These are phyloP conservation scores for Geopemphigus sp. DNA, from an alignment of 1,140 invertebrate genomes.

Conservation along the genomic window DNA sequence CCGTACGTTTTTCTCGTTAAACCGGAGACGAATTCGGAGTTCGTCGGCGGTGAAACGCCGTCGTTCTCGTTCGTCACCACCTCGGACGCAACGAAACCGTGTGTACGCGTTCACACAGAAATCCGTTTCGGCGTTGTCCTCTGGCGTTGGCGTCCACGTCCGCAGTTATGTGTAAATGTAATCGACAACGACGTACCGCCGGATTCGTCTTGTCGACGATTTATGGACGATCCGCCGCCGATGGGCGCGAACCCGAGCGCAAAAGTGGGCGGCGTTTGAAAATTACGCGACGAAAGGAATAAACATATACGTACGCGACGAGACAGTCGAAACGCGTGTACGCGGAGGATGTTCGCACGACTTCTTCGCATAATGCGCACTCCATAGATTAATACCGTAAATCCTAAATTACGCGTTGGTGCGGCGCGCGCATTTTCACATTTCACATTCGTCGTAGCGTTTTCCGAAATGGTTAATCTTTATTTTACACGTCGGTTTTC, in stretches of 20 bases:
- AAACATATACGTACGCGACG: neutral
- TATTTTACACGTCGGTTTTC: too few relatives aligned
- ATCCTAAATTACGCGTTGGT: neutral
- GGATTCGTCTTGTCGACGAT: neutral
- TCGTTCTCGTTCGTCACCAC: too few relatives aligned
- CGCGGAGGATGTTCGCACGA: neutral
- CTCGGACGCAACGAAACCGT: too few relatives aligned
- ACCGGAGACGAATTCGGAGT: too few relatives aligned
- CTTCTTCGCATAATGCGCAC: neutral
- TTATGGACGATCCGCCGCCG: neutral
- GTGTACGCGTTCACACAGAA: too few relatives aligned
- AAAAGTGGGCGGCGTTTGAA: neutral
- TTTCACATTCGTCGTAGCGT: slow-evolving; percentile 6
- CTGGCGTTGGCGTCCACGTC: neutral
- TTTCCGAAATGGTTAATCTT: neutral
- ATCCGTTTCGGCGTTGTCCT: neutral
- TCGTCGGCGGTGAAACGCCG: too few relatives aligned
- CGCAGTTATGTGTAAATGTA: neutral
- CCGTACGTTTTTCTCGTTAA: too few relatives aligned
- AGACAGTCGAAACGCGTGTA: neutral
- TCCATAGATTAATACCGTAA: neutral
- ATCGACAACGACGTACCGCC: neutral
- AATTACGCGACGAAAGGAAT: neutral
- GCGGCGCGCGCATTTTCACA: too few relatives aligned
- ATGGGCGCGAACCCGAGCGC: neutral